Percentiles rank a stretch among this genome's conserved stretches.
Conservation (phyloP, 2,797 vertebrate genomes). For the Furcifer pardalis region DNA sequence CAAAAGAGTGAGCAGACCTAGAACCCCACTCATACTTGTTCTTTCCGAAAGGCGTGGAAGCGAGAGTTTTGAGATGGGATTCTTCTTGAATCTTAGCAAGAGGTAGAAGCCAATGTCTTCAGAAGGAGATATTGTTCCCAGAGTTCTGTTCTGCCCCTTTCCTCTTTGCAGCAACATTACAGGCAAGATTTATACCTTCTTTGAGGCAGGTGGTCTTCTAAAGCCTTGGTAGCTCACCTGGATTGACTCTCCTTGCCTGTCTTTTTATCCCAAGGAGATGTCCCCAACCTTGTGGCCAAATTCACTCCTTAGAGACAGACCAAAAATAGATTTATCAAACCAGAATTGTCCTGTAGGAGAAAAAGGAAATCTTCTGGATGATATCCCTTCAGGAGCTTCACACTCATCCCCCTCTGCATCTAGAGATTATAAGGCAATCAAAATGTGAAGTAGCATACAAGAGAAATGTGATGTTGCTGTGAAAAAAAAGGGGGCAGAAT, state of each 20-base stretch:
- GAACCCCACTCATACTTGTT: neutral
- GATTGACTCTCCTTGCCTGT: neutral
- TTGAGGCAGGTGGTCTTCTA: neutral
- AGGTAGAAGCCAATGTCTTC: neutral
- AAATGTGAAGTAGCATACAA: too few species aligned
- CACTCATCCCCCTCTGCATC: neutral
- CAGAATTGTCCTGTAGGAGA: neutral
- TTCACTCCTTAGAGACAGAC: neutral
- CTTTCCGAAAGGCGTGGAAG: neutral
- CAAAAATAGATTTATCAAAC: neutral
- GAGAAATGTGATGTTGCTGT: too few species aligned
- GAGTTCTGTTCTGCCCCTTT: neutral
- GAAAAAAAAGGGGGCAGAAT: too few species aligned
- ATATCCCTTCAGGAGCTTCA: neutral
- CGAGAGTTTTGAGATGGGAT: neutral
- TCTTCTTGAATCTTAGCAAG: neutral
- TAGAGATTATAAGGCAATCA: too few species aligned
- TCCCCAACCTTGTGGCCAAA: neutral
- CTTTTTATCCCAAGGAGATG: too few species aligned
- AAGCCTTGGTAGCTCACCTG: neutral
- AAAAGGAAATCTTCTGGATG: neutral
- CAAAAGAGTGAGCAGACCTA: constrained; percentile 77
- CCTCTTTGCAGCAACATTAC: neutral
- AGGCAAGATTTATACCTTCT: neutral
- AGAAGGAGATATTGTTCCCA: neutral